These are phyloP conservation scores for Sciurus niger DNA, from an alignment of 2,113 vertebrate genomes.

Conservation along the genomic window DNA sequence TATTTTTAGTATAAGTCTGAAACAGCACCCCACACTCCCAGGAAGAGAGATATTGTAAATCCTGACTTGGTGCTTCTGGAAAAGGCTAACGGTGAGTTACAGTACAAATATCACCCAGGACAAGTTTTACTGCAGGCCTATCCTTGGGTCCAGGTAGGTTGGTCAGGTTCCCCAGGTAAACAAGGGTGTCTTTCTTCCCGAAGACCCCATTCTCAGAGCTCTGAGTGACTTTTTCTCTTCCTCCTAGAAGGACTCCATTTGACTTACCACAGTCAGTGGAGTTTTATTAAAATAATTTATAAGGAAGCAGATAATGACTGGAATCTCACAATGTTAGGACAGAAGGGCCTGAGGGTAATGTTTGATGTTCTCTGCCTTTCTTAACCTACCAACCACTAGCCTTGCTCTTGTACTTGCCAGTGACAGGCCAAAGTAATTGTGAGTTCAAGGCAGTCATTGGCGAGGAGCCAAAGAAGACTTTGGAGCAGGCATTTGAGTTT, in stretches of 20 bases:
- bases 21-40: background rate
- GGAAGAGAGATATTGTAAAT: constrained; percentile 43
- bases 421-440: background rate
- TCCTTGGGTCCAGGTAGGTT: background rate
- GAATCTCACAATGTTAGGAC: background rate
- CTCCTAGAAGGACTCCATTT: background rate
- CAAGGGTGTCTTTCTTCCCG: background rate
- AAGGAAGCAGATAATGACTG: background rate
- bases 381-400: background rate
- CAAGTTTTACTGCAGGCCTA: background rate
- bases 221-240: constrained; percentile 27
- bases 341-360: background rate
- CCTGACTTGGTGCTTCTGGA: constrained; percentile 35
- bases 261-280: background rate
- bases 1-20: constrained; percentile 50
- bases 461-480: background rate
- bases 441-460: constrained; percentile 6
- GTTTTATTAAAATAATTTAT: background rate
- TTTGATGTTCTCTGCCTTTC: background rate
- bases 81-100: constrained; percentile 32
- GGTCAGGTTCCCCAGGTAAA: background rate
- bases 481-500: background rate
- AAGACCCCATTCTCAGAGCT: constrained; percentile 19
- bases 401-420: background rate
- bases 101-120: background rate